Evolutionary conservation across 2,888 invertebrate species (phyloP), one percentile per base, ranked within the genome.

Genomic region (Apomyelois bistriatella): DNA sequence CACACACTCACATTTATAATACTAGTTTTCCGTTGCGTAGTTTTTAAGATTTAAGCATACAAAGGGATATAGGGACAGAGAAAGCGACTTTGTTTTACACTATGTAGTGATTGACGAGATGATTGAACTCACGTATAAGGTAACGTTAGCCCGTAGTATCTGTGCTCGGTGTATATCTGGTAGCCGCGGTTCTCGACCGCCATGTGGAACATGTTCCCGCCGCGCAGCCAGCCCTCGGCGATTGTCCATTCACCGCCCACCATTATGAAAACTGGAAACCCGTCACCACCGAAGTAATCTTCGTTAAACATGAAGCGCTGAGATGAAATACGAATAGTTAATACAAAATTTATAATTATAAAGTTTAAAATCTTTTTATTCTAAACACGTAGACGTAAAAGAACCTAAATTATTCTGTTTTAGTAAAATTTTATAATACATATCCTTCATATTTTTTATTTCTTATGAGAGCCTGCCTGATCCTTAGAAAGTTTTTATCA

Each of bases 171-270:
- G 66, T 94, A 94, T 56, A 94, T 92, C 77, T 94, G 88, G 59
- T 93, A 92, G 5, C 95, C 97, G n/a, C 85, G 84, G 69, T 94
- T 93, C 58, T 93, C 90, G 48, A 86, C 79, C 0, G 94, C 95
- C 87, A 94, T 91, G 42, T 93, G 91, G 61, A 89, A 93, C 91
- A 95, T 93, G 60, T 93, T 92, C 1, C 96, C 96, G 2, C 70
- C 75, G 30, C 69, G 68, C 62, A 96, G 80, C 90, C 91, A 93
- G 15, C 92, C 91, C 0, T 91, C 66, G 0, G 74, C 78, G 46
- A 96, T 95, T 10, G 84, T 79, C 91, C 95, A 96, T 78, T 97
- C 97, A 1, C 97, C 96, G 8, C 95, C 96, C 16, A 96, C 84
- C 68, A 92, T 78, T 53, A 94, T 92, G 51, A 94, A 92, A n/a